Evolutionary conservation across 2,113 vertebrate species (phyloP).

Genomic region (Actinemys pallida): DNA sequence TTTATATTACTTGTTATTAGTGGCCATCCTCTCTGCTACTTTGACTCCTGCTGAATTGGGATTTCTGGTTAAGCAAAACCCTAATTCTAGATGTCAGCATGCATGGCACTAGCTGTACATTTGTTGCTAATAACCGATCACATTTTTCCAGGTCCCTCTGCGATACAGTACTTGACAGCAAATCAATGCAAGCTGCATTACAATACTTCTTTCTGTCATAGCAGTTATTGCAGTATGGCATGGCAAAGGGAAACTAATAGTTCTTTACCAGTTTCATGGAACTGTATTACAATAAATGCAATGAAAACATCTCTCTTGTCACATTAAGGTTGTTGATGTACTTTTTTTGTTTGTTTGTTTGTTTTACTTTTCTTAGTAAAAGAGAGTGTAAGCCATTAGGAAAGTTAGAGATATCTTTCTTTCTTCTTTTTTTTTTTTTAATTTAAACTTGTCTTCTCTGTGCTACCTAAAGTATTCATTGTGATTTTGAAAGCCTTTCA

Average conservation of each 20-base stretch:
- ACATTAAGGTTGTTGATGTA: conserved; percentile 19
- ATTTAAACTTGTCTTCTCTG: conserved; percentile 23
- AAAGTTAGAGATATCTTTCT: conserved; percentile 41
- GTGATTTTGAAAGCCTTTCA: conserved; percentile 47
- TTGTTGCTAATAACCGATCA: not conserved
- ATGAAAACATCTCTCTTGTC: conserved; percentile 23
- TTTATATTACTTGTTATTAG: not conserved
- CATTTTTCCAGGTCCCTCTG: not conserved
- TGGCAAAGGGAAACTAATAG: not conserved
- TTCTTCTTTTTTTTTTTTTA: not conserved
- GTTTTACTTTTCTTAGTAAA: conserved; percentile 76
- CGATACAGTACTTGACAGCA: not conserved
- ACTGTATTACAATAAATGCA: not conserved
- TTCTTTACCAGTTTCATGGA: not conserved
- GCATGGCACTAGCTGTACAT: not conserved
- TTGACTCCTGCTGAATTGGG: not conserved
- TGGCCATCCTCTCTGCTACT: not conserved
- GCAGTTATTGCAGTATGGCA: not conserved
- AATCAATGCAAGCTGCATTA: not conserved
- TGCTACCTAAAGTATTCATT: conserved; percentile 62
- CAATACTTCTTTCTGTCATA: not conserved
- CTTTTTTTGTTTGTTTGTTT: conserved; percentile 7
- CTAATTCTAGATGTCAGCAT: not conserved
- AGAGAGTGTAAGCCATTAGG: conserved; percentile 69
- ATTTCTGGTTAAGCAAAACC: not conserved